Evolutionary conservation across 2,113 vertebrate genomes (phyloP), one percentile per base, ranked within the genome.

Genomic region (Euleptes europaea): DNA sequence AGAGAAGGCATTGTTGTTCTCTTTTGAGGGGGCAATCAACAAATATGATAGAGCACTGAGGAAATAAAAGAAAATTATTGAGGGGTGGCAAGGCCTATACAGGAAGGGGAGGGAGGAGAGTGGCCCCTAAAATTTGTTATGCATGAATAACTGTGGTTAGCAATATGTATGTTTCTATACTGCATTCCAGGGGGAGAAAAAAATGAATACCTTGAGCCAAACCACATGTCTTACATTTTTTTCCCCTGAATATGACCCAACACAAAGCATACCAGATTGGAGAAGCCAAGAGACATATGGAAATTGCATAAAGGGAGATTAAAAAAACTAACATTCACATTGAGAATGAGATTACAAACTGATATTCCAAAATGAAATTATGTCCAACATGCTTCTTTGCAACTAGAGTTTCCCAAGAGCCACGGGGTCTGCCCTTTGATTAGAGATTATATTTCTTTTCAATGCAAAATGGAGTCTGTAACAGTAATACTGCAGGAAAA

Each of bases 161-260:
- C 80, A 93, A 81, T 67, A 84, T 70, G 47, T 70, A 80, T 70
- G 86, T 38, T 86, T 89, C 47, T 35, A 12, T 88, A 74, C 75
- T 87, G 57, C 84, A 89, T 90, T 90, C 86, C 86, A 51, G 78
- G 51, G 83, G 86, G 40, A 82, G 35, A 28, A 57, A 63, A 84
- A 85, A 88, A 63, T 75, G 4, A 89, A 66, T 23, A 83, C 31
- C 44, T 86, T 67, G 72, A 90, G 90, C 73, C 85, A 88, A 93
- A 86, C 57, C 84, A 49, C 23, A 91, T 67, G 71, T 88, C 87
- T 90, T 84, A 49, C 75, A 69, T 65, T 57, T 65, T n/a, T 1
- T 10, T 8, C 31, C 86, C 67, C 87, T 82, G 88, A 90, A 84
- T 47, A 57, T 13, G 84, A 88, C 78, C 70, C 83, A 76, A n/a